Base-by-base conservation (phyloP, 2,888 invertebrate genomes). In the Agriopis leucophaearia region DNA sequence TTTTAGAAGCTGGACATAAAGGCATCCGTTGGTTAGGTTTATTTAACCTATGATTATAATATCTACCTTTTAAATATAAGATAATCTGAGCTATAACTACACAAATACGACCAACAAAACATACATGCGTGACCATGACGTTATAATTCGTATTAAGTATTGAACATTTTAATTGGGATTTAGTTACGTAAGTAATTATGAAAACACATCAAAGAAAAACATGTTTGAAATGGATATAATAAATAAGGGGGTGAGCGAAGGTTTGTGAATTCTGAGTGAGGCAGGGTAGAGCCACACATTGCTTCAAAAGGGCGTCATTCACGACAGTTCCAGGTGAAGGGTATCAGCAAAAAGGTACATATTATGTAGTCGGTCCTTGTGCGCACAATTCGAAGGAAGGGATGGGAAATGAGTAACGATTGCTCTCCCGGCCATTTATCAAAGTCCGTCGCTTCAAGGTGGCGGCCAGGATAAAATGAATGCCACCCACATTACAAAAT, bases 391-490 rank as follows among this genome's bases (percentile, higher is more conserved):
- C 81, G 75, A 75, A 84, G 85, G 84, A 78, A 83, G 85, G 86
- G 87, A 85, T 86, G 86, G 88, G 88, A 89, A 91, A 91, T 91
- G 88, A 91, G 89, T 88, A 88, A 88, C 87, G 88, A 88, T 88
- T 88, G 84, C 85, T 86, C 82, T 84, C 85, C 87, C 85, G 85
- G 83, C 81, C 89, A 89, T 93, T 91, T 87, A 90, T 93, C 92
- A 92, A 89, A 87, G 91, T 90, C 92, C 81, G 78, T 79, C 82
- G 80, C 81, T 79, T 77, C 79, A 81, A 85, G 85, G 84, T 79
- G 80, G 80, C 78, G 80, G 71, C 74, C 75, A 78, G 80, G 81
- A 85, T 85, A 81, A 82, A 86, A 87, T 85, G 81, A 86, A 86
- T 85, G 82, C 80, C 74, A 76, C 77, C 78, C 75, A 79, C 79